Evolutionary conservation across 2,113 vertebrate species (phyloP).

Genomic region (Scophthalmus maximus): DNA sequence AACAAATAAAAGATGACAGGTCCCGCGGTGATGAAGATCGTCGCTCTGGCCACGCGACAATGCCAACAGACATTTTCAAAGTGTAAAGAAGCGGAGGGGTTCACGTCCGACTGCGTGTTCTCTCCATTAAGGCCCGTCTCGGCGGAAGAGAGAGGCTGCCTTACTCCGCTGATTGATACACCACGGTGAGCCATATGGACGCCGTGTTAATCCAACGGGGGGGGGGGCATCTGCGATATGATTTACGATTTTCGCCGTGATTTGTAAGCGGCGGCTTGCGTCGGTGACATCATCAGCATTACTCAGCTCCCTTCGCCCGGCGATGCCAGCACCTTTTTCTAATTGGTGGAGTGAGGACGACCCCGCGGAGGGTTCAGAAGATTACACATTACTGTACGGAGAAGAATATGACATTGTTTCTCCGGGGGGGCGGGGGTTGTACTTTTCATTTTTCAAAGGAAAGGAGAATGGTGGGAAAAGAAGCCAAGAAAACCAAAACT

Average conservation of each 20-base stretch:
- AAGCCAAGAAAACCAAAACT: neutral
- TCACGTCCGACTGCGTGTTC: conserved; percentile 47
- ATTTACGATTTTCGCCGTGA: conserved; percentile 81
- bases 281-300: conserved; percentile 80
- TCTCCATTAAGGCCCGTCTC: conserved; percentile 60
- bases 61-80: conserved; percentile 24
- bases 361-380: neutral
- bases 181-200: conserved; percentile 77
- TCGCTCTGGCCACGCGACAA: conserved; percentile 40
- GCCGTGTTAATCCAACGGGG: conserved; percentile 77
- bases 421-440: no score
- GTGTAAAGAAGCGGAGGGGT: conserved; percentile 48
- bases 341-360: conserved; percentile 45
- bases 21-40: conserved; percentile 37
- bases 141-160: conserved; percentile 74
- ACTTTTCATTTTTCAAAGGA: no score
- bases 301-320: conserved; percentile 38
- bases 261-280: conserved; percentile 74
- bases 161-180: conserved; percentile 80
- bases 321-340: conserved; percentile 55
- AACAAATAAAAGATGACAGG: conserved; percentile 59
- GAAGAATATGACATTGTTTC: neutral
- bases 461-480: neutral
- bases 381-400: neutral
- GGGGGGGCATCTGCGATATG: conserved; percentile 77